These are phyloP conservation scores for Apodemia hepburni DNA, from an alignment of 2,888 invertebrate genomes.

Conservation along the genomic window DNA sequence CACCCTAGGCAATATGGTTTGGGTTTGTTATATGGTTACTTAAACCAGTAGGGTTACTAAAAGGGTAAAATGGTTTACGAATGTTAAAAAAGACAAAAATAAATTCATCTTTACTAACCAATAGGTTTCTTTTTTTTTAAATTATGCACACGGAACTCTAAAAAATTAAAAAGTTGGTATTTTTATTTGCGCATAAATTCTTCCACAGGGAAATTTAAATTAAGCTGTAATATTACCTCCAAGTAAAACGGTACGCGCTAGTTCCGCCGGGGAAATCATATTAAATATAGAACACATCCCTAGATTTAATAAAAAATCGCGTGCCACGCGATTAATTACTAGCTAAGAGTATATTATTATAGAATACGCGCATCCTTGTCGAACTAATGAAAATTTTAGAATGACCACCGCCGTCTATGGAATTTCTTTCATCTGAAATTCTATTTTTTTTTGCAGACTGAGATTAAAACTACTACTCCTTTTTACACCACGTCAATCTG, in stretches of 20 bases:
- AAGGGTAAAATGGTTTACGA: too few relatives aligned
- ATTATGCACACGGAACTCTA: background rate
- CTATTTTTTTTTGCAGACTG: too few relatives aligned
- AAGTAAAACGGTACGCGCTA: conserved; percentile 12
- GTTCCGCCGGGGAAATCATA: conserved; percentile 12
- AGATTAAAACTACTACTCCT: too few relatives aligned
- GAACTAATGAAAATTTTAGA: background rate
- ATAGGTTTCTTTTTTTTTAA: background rate
- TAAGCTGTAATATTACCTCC: conserved; percentile 14
- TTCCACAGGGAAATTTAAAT: conserved; percentile 14
- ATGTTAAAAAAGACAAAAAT: too few relatives aligned
- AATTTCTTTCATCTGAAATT: too few relatives aligned
- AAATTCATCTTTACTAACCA: too few relatives aligned
- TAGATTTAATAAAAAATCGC: conserved; percentile 13
- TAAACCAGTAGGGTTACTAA: too few relatives aligned
- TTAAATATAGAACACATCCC: conserved; percentile 14
- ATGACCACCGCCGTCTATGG: background rate
- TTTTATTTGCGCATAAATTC: conserved; percentile 14
- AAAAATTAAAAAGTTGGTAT: background rate
- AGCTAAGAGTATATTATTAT: background rate
- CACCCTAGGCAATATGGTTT: too few relatives aligned
- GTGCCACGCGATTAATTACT: conserved; percentile 9
- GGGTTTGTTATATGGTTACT: too few relatives aligned
- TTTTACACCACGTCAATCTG: too few relatives aligned
- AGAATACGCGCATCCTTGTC: background rate